Evolutionary conservation across 2,888 invertebrate genomes (phyloP).

Genomic region (Heliconius ethilla): DNA sequence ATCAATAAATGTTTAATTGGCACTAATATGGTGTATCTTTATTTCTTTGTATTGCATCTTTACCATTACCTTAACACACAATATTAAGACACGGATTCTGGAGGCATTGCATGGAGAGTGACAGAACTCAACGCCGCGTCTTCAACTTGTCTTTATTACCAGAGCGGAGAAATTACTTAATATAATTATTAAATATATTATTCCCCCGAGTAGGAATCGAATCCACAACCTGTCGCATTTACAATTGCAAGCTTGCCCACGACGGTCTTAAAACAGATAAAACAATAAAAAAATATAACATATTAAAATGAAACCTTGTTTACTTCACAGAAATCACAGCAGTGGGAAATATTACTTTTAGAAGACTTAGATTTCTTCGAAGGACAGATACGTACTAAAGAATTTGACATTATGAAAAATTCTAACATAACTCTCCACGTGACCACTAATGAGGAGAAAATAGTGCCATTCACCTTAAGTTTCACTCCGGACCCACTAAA

Average conservation of each 20-base stretch:
- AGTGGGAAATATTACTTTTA: slow-evolving; percentile 82
- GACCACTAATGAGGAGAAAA: slow-evolving; percentile 36
- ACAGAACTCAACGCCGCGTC: no score
- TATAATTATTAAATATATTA: not conserved
- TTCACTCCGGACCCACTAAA: slow-evolving; percentile 84
- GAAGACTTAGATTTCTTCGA: slow-evolving; percentile 78
- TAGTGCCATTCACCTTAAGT: slow-evolving; percentile 50
- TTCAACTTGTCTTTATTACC: no score
- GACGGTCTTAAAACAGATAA: no score
- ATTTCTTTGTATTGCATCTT: not conserved
- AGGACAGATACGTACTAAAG: slow-evolving; percentile 67
- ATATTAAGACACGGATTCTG: no score
- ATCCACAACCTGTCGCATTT: not conserved
- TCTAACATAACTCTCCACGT: slow-evolving; percentile 29
- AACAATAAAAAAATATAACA: not conserved
- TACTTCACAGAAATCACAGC: slow-evolving; percentile 62
- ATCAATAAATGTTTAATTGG: not conserved
- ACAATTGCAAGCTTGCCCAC: no score
- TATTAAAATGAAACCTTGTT: not conserved
- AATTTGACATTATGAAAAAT: slow-evolving; percentile 57
- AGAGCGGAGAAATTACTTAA: no score
- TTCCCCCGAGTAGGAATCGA: not conserved
- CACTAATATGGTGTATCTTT: not conserved
- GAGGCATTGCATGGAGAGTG: no score
- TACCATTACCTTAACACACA: no score